A percentile compares a stretch with the other conserved stretches of the same genome.
These are phyloP conservation scores for Xenus cinereus DNA, from an alignment of 2,113 vertebrate genomes.

Conservation along the genomic window DNA sequence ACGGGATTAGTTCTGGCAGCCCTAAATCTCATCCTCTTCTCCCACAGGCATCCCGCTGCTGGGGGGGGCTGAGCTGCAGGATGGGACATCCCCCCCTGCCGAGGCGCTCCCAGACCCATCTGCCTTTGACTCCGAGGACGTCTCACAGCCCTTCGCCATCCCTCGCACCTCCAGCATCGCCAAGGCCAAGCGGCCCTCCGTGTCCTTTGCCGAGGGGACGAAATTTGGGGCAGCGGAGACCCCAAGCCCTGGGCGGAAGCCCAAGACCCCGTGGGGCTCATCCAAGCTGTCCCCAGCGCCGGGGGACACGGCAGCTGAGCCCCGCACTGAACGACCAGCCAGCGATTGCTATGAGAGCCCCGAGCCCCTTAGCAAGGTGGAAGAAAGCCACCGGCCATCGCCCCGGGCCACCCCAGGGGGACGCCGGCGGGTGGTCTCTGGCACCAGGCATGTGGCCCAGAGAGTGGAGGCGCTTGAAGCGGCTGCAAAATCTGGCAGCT, in stretches of 20 bases:
- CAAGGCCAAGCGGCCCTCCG: conserved; percentile 90
- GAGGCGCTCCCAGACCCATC: conserved; percentile 79
- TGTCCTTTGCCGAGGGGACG: conserved; percentile 95
- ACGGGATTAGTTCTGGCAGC: background rate
- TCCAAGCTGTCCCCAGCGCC: conserved; percentile 70
- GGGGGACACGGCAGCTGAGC: background rate
- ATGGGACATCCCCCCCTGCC: conserved; percentile 54
- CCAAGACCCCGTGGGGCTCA: conserved; percentile 76
- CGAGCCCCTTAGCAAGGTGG: background rate
- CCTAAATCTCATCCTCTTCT: background rate
- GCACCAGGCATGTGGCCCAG: conserved; percentile 74
- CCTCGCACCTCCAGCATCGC: conserved; percentile 95
- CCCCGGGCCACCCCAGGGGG: conserved; percentile 51
- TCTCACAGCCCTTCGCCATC: conserved; percentile 84
- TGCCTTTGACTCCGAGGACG: conserved; percentile 80
- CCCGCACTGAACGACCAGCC: background rate
- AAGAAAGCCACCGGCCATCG: background rate
- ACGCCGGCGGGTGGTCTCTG: conserved; percentile 63
- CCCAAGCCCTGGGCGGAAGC: conserved; percentile 71
- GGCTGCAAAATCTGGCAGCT: background rate
- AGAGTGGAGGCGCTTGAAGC: conserved; percentile 65
- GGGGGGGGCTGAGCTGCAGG: conserved; percentile 77
- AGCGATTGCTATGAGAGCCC: conserved; percentile 28
- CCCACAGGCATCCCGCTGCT: conserved; percentile 42
- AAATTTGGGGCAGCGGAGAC: conserved; percentile 85